Evolutionary conservation across 2,888 invertebrate genomes (phyloP).

Genomic region (Dermolepida albohirtum): DNA sequence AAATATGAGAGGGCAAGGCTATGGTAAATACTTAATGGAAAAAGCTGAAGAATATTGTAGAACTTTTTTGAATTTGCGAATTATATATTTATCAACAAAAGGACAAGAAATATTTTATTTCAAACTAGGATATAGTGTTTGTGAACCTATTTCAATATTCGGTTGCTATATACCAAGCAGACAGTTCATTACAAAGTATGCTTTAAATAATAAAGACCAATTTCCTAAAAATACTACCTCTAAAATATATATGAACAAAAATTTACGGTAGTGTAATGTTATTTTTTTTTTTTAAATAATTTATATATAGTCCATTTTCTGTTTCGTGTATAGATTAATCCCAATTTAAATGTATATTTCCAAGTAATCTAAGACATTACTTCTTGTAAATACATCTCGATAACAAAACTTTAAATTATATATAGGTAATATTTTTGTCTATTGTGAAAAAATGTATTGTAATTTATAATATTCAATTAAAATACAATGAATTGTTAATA

Average conservation of each 20-base stretch:
- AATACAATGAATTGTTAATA: too few relatives aligned
- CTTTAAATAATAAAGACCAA: constrained; percentile 12
- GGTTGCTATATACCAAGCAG: constrained; percentile 62
- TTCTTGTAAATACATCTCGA: too few relatives aligned
- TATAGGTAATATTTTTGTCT: too few relatives aligned
- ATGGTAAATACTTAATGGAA: constrained; percentile 81
- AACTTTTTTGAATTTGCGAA: constrained; percentile 71
- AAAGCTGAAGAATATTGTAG: constrained; percentile 81
- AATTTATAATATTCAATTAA: too few relatives aligned
- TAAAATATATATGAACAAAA: constrained; percentile 61
- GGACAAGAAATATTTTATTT: constrained; percentile 82
- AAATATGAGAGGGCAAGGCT: constrained; percentile 77
- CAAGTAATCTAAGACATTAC: too few relatives aligned
- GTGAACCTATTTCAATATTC: constrained; percentile 78
- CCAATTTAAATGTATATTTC: too few relatives aligned
- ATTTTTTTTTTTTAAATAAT: too few relatives aligned
- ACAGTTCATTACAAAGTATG: constrained; percentile 15
- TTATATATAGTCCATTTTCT: too few relatives aligned
- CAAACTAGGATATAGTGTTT: constrained; percentile 78
- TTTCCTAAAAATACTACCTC: constrained; percentile 21
- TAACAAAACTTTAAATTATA: too few relatives aligned
- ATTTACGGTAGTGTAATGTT: constrained; percentile 34
- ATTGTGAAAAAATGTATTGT: too few relatives aligned
- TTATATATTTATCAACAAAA: constrained; percentile 76
- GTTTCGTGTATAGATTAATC: too few relatives aligned